Evolutionary conservation across 1,140 invertebrate genomes (phyloP).

Genomic region (Myzus persicae): DNA sequence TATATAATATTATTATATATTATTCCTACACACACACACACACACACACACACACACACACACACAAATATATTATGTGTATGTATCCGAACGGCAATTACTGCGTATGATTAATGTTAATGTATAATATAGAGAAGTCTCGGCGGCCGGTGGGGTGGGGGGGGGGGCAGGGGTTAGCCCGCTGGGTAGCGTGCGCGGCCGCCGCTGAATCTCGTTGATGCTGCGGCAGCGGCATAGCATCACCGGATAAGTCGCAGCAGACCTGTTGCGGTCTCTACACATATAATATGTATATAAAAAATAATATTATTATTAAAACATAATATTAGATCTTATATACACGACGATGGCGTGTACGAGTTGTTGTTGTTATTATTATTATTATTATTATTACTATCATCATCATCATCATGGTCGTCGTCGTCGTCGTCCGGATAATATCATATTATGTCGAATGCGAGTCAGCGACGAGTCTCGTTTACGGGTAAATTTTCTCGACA

Average conservation of each 20-base stretch:
- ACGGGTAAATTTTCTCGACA: not conserved
- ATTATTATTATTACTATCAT: not conserved
- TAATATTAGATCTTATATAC: not conserved
- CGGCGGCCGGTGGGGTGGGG: not conserved
- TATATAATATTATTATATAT: not conserved
- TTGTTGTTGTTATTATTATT: not conserved
- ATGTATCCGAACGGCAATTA: slow-evolving; percentile 25
- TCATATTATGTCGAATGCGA: not conserved
- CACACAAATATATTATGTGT: not conserved
- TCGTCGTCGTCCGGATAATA: not conserved
- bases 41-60: too few relatives aligned
- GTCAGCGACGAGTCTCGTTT: not conserved
- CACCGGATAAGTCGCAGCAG: not conserved
- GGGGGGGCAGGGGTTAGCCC: not conserved
- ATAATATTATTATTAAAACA: not conserved
- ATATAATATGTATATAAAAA: not conserved
- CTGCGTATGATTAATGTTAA: slow-evolving; percentile 48
- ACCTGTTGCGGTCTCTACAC: not conserved
- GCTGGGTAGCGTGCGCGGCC: slow-evolving; percentile 33
- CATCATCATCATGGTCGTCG: too few relatives aligned
- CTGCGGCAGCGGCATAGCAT: too few relatives aligned
- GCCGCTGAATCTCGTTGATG: not conserved
- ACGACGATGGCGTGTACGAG: not conserved
- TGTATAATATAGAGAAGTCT: slow-evolving; percentile 38
- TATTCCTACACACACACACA: not conserved